Evolutionary conservation across 2,888 invertebrate genomes (phyloP), one percentile per base, ranked within the genome.

Genomic region (Beris chalybata): DNA sequence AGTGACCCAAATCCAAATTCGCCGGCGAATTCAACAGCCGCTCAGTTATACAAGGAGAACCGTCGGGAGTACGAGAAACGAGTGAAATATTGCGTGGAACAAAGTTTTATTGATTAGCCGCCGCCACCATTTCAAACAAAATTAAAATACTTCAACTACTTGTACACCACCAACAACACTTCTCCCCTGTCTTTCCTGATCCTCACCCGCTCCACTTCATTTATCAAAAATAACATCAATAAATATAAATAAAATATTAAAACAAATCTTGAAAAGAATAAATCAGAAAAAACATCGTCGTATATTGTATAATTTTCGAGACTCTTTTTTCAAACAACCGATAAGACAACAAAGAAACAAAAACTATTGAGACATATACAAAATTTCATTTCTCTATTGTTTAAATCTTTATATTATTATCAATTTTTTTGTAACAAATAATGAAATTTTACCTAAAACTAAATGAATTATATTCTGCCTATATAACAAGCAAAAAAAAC

Each of bases 1-100:
- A 98, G 98, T 88, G 98, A 99, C 85, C 98, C 98, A 71, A 99
- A 99, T 84, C 98, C 98, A 74, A 98, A 98, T 85, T 97, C 97
- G 74, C 98, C 98, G 77, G 98, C 98, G 75, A 99, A 99, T 83
- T 97, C 96, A 75, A 93, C 96, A 89, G 98, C 98, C 78, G 98
- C 98, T 74, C 97, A 98, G 85, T 88, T 99, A 78, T 99, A 98
- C 85, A 97, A 97, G 86, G 97, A 98, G 84, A 98, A 98, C 83
- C 89, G 97, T 77, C 88, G 98, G 78, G 98, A 98, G 85, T 99
- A 99, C 83, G 97, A 98, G 86, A 98, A 98, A 85, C 89, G 96
- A 86, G 98, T 99, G 79, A 95, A 96, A 87, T 95, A 95, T 78
- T 96, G 97, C 83, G 98, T 99, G 80, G 98, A 99, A 87, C 97